Percentiles rank a stretch among this genome's conserved stretches.
Conservation (phyloP, 2,113 vertebrate species). For the Nyctereutes procyonoides region DNA sequence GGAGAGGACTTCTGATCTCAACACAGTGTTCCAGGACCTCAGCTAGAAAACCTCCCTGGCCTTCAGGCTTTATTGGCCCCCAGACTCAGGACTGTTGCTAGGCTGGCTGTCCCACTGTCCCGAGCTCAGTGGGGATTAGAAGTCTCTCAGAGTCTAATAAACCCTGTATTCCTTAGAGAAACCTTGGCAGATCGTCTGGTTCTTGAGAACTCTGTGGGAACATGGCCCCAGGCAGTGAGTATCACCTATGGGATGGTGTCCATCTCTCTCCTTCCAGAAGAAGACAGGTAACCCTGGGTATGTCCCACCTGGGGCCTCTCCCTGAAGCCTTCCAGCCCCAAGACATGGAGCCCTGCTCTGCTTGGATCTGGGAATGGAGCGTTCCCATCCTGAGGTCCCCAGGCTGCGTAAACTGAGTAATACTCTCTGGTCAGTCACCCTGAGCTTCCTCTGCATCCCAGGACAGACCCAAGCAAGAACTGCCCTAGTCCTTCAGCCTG, state of each 20-base stretch:
- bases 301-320: not conserved
- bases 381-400: not conserved
- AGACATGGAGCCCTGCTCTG: not conserved
- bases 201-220: not conserved
- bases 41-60: not conserved
- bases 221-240: not conserved
- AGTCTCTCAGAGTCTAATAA: not conserved
- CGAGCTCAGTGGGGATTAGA: not conserved
- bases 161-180: not conserved
- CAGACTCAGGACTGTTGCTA: not conserved
- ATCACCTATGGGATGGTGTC: not conserved
- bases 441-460: not conserved
- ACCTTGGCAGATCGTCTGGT: not conserved
- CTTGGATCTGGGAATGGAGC: not conserved
- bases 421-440: not conserved
- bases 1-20: not conserved
- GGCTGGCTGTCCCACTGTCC: not conserved
- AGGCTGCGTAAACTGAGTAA: not conserved
- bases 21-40: not conserved
- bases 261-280: not conserved
- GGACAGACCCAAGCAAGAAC: not conserved
- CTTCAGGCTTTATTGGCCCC: not conserved
- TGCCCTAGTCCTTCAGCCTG: not conserved
- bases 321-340: not conserved
- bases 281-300: not conserved